Evolutionary conservation across 2,113 vertebrate species (phyloP).

Genomic region (Corapipo altera): DNA sequence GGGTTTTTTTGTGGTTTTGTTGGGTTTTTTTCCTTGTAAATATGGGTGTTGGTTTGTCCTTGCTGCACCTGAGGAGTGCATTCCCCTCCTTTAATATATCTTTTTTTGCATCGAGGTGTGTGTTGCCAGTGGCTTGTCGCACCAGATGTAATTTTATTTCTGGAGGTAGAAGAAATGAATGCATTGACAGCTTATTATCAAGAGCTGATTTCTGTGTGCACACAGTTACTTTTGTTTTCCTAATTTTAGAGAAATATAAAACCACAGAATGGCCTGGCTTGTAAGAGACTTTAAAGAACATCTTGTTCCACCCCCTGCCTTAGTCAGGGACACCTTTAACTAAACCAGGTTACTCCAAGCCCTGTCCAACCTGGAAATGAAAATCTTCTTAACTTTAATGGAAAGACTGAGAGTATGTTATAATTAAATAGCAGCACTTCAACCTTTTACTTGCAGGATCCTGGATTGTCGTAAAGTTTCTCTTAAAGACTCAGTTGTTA

Average conservation of each 20-base stretch:
- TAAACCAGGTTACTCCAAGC: background rate
- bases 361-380: background rate
- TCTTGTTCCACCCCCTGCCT: background rate
- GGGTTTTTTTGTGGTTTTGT: background rate
- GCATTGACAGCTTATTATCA: background rate
- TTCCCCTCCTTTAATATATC: background rate
- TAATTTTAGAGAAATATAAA: background rate
- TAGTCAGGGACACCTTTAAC: background rate
- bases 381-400: background rate
- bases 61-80: background rate
- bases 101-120: background rate
- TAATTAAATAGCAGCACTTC: background rate
- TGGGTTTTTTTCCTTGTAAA: background rate
- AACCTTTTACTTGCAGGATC: background rate
- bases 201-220: background rate
- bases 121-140: background rate
- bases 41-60: background rate
- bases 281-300: background rate
- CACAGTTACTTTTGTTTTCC: background rate
- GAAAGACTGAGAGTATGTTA: background rate
- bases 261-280: background rate
- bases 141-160: background rate
- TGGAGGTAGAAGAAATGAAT: background rate
- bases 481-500: background rate
- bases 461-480: background rate